phyloP scores from a whole-genome alignment of 1,140 invertebrate genomes.

The Kradibia gibbosae region DNA sequence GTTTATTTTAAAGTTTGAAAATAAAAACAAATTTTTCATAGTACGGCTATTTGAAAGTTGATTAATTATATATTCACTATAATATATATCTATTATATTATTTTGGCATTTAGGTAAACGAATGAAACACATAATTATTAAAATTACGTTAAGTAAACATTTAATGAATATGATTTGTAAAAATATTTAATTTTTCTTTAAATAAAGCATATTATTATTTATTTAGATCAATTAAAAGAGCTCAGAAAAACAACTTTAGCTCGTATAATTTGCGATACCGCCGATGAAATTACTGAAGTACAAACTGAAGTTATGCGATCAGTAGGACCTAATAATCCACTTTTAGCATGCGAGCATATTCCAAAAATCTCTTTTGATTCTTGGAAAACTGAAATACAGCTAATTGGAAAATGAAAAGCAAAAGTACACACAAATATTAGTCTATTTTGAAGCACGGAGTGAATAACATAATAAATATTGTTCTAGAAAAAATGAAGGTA shows the following conservation, averaged over 20 bases:
- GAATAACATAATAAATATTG: slow-evolving; percentile 43
- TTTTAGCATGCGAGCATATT: slow-evolving; percentile 77
- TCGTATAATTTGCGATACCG: slow-evolving; percentile 91
- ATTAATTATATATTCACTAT: too few species aligned
- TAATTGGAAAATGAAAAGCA: neutral
- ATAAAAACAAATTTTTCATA: too few species aligned
- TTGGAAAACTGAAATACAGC: slow-evolving; percentile 70
- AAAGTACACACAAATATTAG: slow-evolving; percentile 42
- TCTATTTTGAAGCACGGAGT: slow-evolving; percentile 47
- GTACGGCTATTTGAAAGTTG: too few species aligned
- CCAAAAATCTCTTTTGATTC: slow-evolving; percentile 74
- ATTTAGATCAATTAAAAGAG: slow-evolving; percentile 85
- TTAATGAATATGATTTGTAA: too few species aligned
- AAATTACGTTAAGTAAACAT: too few species aligned
- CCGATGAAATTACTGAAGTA: slow-evolving; percentile 80
- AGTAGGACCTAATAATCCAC: slow-evolving; percentile 75
- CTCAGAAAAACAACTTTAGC: slow-evolving; percentile 89
- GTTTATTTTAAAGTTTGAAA: too few species aligned
- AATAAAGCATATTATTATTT: slow-evolving; percentile 52
- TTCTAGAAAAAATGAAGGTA: slow-evolving; percentile 10
- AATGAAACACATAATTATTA: too few species aligned
- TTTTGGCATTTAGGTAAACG: too few species aligned
- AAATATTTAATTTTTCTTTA: too few species aligned
- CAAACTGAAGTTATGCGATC: slow-evolving; percentile 86
- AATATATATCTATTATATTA: too few species aligned